phyloP scores from a whole-genome alignment of 2,797 vertebrate species.

The Xiphophorus birchmanni region DNA sequence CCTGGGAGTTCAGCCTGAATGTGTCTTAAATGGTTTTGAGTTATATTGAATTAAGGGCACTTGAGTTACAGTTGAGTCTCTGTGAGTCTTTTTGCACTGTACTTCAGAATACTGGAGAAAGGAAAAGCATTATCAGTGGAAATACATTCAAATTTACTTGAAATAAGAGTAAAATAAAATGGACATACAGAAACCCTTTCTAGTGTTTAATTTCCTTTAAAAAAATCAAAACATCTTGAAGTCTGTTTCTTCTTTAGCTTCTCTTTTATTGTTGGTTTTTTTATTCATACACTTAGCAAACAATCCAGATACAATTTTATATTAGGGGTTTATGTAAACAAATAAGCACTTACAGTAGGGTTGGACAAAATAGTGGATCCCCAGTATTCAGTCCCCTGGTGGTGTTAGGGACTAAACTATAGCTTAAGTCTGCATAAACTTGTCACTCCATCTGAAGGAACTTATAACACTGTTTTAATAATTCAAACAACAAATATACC shows the following conservation, averaged over 20 bases:
- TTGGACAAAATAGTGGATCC: background rate
- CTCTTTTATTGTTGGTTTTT: background rate
- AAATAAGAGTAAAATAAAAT: background rate
- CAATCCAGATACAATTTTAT: background rate
- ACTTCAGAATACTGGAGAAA: background rate
- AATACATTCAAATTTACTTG: background rate
- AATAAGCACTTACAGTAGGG: background rate
- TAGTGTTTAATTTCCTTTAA: background rate
- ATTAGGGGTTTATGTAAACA: background rate
- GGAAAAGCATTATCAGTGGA: background rate
- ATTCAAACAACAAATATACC: background rate
- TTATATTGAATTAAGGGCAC: constrained; percentile 9
- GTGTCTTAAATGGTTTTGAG: background rate
- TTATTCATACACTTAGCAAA: background rate
- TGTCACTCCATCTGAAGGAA: background rate
- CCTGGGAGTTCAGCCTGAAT: constrained; percentile 19
- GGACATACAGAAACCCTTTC: background rate
- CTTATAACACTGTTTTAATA: background rate
- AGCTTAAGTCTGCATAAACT: background rate
- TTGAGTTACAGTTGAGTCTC: background rate
- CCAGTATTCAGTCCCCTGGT: background rate
- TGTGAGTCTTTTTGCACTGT: background rate
- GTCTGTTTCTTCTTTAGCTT: background rate
- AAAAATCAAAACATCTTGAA: background rate
- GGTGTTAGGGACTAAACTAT: background rate